Evolutionary conservation across 2,888 invertebrate species (phyloP).

Genomic region (Sesamia inferens): DNA sequence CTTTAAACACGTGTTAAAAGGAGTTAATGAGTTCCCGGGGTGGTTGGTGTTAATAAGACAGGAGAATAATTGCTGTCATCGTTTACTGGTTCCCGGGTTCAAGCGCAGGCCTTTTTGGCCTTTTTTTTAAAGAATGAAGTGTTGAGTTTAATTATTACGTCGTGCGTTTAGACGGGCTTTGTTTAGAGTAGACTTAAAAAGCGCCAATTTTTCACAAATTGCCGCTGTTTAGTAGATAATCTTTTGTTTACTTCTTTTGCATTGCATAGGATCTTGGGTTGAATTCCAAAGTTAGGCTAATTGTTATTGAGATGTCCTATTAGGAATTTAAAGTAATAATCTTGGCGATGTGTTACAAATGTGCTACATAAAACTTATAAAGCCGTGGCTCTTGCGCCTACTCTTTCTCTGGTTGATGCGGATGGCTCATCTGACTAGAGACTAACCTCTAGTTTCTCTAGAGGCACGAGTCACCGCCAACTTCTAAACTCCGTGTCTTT

Average conservation of each 20-base stretch:
- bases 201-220: background rate
- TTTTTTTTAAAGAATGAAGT: slow-evolving; percentile 50
- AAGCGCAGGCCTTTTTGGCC: slow-evolving; percentile 34
- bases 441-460: no score
- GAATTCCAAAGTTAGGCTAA: no score
- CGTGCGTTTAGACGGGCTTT: background rate
- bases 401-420: no score
- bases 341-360: no score
- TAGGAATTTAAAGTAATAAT: no score
- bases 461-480: no score
- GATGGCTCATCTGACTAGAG: no score
- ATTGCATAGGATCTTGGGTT: background rate
- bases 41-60: slow-evolving; percentile 81
- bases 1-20: slow-evolving; percentile 79
- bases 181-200: slow-evolving; percentile 13
- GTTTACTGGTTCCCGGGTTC: slow-evolving; percentile 49
- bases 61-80: slow-evolving; percentile 75
- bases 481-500: no score
- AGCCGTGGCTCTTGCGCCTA: no score
- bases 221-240: background rate
- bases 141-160: slow-evolving; percentile 38
- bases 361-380: no score
- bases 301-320: no score
- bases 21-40: slow-evolving; percentile 78
- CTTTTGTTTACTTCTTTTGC: background rate